Evolutionary conservation across 2,797 vertebrate genomes (phyloP).

Genomic region (Clarias platycephalus): DNA sequence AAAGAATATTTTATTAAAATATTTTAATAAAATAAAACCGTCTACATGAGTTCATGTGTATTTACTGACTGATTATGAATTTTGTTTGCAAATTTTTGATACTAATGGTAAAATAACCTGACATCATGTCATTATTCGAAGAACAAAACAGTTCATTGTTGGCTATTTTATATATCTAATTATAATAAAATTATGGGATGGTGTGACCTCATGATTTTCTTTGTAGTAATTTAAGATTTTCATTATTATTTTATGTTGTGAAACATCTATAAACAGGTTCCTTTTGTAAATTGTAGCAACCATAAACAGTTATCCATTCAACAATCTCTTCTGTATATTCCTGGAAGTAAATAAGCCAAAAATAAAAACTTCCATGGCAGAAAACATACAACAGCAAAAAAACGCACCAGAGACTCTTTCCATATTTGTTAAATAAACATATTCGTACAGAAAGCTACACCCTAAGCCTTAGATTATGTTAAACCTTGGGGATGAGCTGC

Average conservation of each 20-base stretch:
- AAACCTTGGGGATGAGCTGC: not conserved
- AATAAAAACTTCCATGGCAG: not conserved
- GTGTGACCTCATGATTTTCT: not conserved
- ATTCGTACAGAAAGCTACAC: not conserved
- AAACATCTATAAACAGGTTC: not conserved
- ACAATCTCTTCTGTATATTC: not conserved
- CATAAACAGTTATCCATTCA: not conserved
- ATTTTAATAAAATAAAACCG: not conserved
- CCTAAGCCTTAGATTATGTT: not conserved
- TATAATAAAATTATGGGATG: not conserved
- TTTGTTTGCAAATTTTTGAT: not conserved
- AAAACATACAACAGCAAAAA: not conserved
- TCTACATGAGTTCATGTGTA: not conserved
- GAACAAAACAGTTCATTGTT: not conserved
- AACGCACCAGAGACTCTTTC: not conserved
- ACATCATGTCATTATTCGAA: not conserved
- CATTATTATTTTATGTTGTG: not conserved
- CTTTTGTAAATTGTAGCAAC: not conserved
- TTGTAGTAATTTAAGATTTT: not conserved
- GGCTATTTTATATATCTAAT: not conserved
- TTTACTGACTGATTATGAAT: not conserved
- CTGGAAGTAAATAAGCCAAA: not conserved
- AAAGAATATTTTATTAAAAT: not conserved
- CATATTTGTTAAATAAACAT: not conserved
- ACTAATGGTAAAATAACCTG: not conserved